These are phyloP conservation scores for Schizothorax lantsangensis DNA, from an alignment of 2,797 vertebrate species.

Conservation along the genomic window DNA sequence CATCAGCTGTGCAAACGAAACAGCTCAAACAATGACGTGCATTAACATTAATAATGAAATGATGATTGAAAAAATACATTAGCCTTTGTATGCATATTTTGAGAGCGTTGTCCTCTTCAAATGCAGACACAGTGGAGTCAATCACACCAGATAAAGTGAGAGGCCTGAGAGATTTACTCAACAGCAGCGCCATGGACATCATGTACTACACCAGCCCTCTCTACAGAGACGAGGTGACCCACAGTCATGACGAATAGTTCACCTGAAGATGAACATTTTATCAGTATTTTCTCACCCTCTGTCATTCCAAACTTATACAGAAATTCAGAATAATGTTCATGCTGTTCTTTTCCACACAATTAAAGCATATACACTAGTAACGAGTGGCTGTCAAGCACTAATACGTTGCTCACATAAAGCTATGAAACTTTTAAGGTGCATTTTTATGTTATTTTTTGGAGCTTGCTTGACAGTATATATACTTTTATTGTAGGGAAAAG, in stretches of 20 bases:
- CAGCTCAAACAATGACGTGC: not conserved
- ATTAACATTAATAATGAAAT: not conserved
- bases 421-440: not conserved
- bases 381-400: not conserved
- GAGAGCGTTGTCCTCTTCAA: not conserved
- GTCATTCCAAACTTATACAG: not conserved
- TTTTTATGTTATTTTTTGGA: not conserved
- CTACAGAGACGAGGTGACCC: conserved; percentile 92
- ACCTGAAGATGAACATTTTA: not conserved
- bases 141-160: conserved; percentile 98
- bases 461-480: not conserved
- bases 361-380: not conserved
- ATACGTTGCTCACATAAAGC: not conserved
- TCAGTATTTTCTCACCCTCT: not conserved
- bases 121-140: conserved; percentile 94
- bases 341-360: not conserved
- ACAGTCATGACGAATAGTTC: conserved; percentile 29
- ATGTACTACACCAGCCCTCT: conserved; percentile 99
- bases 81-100: not conserved
- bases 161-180: conserved; percentile 93
- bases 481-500: not conserved
- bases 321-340: not conserved
- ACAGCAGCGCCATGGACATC: conserved; percentile 99
- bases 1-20: conserved; percentile 25
- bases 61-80: not conserved